Base-by-base conservation (phyloP, 2,797 vertebrate genomes). In the Myiothlypis chrysogaster region DNA sequence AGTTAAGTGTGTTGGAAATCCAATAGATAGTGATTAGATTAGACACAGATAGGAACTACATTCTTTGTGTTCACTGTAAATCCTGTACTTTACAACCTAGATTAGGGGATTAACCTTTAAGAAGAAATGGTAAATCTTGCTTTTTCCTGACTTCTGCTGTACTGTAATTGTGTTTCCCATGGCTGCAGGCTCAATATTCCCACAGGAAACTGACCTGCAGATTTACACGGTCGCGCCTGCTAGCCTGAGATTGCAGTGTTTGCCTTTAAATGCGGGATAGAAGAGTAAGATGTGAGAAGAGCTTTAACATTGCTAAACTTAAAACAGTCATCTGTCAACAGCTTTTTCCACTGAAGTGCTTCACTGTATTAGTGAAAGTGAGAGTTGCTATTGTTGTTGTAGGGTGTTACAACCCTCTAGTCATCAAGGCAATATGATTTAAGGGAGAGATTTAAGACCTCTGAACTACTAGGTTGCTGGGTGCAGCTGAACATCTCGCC, bases 81-180 rank as follows among this genome's bases (percentile, higher is more conserved):
- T 96, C 97, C 94, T 87, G 8, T 82, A 44, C 82, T 97, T 97
- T 97, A 93, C 91, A 87, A 71, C 81, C 86, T 94, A 96, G 87
- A 96, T 96, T 95, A 97, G 90, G 87, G 89, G 95, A 94, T 97
- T 97, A 95, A 94, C 96, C 94, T 96, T 93, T 91, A 80, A 95
- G 87, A 90, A 75, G 68, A 87, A 37, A 57, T 55, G 80, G 93
- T 83, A 93, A 94, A 65, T 90, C 95, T 79, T 93, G 79, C 53
- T 95, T 95, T 83, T 91, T 94, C 81, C 85, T 93, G 57, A 61
- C 71, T 97, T 86, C 46, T 97, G 69, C 63, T 91, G 41, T 87
- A 80, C 70, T 83, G 30, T 92, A 91, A 90, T 82, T 88, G 39
- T 87, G 87, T 91, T 95, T 97, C 91, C 92, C 76, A 87, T 89